Evolutionary conservation across 92 coral and sea anemone species (phyloP).

Genomic region (Heliopora coerulea): DNA sequence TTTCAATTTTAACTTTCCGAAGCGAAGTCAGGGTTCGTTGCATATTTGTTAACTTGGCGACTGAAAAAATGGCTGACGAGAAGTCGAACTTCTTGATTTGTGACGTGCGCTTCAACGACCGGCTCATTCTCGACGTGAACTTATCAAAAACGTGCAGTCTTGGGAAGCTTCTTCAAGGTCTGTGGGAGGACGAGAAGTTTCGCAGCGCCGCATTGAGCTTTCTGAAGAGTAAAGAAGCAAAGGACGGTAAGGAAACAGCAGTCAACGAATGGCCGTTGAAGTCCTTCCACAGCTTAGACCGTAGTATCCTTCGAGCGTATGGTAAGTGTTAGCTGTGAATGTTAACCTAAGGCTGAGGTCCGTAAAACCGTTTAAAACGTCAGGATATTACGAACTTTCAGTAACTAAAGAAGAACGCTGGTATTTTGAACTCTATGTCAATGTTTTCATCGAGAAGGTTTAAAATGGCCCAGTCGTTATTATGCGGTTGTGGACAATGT

Average conservation of each 20-base stretch:
- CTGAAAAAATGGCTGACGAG: slow-evolving; percentile 17
- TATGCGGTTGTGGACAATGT: no score
- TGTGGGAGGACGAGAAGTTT: slow-evolving; percentile 29
- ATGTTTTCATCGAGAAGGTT: background rate
- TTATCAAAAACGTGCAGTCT: slow-evolving; percentile 15
- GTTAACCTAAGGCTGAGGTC: no score
- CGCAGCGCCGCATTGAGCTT: slow-evolving; percentile 21
- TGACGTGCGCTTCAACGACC: slow-evolving; percentile 36
- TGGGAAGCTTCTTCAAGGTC: slow-evolving; percentile 26
- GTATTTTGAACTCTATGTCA: no score
- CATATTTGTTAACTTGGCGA: background rate
- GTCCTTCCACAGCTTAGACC: slow-evolving; percentile 18
- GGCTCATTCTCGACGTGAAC: slow-evolving; percentile 15
- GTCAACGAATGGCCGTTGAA: background rate
- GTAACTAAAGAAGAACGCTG: no score
- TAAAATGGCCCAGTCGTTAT: no score
- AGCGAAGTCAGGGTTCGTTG: background rate
- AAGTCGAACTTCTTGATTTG: slow-evolving; percentile 13
- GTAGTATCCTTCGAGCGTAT: slow-evolving; percentile 29
- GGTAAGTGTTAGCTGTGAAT: no score
- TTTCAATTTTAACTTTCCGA: background rate
- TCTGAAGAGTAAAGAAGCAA: slow-evolving; percentile 19
- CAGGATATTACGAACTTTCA: no score
- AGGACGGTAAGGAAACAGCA: background rate
- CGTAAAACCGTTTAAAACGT: no score